These are phyloP conservation scores for Rhyacophila evoluta DNA, from an alignment of 2,888 invertebrate genomes.

Conservation along the genomic window DNA sequence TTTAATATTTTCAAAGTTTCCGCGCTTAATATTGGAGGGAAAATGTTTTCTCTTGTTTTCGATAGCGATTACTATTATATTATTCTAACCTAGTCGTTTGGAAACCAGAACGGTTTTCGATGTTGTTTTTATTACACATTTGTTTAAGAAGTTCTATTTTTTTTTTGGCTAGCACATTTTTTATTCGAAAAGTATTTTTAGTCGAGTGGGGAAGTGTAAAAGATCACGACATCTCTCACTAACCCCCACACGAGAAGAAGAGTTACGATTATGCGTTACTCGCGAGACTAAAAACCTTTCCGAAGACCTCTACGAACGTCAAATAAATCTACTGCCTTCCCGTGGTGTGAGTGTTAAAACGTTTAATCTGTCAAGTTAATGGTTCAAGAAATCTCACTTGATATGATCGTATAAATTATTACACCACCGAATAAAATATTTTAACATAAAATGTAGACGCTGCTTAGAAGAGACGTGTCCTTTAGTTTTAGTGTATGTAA, in stretches of 20 bases:
- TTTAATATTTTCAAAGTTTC: too few relatives aligned
- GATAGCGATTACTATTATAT: too few relatives aligned
- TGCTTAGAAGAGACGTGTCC: too few relatives aligned
- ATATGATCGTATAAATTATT: too few relatives aligned
- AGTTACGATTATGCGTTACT: slow-evolving; percentile 22
- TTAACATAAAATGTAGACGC: too few relatives aligned
- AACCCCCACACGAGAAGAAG: slow-evolving; percentile 3
- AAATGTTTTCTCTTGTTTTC: too few relatives aligned
- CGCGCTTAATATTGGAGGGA: too few relatives aligned
- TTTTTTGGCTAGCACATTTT: not conserved
- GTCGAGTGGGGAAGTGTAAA: not conserved
- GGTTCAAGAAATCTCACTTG: slow-evolving; percentile 1
- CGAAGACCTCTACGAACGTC: not conserved
- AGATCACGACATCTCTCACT: not conserved
- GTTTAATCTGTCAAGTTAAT: not conserved
- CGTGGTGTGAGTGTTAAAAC: not conserved
- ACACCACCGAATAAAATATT: too few relatives aligned
- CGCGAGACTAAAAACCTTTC: not conserved
- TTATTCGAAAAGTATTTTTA: slow-evolving; percentile 5
- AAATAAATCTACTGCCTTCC: not conserved
- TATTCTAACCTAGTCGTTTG: too few relatives aligned
- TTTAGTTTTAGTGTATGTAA: too few relatives aligned
- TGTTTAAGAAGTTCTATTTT: not conserved
- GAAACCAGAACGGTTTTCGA: too few relatives aligned
- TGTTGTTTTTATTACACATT: too few relatives aligned